Percentiles rank a stretch among this genome's conserved stretches.
Conservation (phyloP, 2,888 invertebrate species). For the Leptura quadrifasciata region DNA sequence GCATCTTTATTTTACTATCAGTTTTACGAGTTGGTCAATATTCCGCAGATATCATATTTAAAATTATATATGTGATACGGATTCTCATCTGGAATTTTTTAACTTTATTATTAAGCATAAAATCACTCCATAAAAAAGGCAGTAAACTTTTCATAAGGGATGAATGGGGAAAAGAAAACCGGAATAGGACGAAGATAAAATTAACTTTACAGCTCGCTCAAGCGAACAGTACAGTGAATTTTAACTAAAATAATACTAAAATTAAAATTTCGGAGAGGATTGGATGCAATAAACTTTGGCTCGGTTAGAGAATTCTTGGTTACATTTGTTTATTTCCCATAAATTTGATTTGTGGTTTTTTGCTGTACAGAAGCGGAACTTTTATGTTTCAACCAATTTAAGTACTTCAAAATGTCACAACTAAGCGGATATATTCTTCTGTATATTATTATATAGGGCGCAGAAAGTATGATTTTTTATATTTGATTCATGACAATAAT, state of each 20-base stretch:
- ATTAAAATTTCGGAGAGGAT: too few relatives aligned
- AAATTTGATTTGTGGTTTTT: too few relatives aligned
- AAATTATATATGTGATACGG: constrained; percentile 8
- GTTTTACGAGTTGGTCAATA: constrained; percentile 29
- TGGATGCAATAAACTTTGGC: too few relatives aligned
- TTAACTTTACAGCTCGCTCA: background rate
- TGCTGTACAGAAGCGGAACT: too few relatives aligned
- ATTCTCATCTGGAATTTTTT: constrained; percentile 6
- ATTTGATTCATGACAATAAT: too few relatives aligned
- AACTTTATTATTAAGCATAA: constrained; percentile 16
- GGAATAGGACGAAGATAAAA: background rate
- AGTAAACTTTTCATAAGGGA: background rate
- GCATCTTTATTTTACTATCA: constrained; percentile 28
- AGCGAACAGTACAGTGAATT: background rate
- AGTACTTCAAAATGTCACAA: too few relatives aligned
- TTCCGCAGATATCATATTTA: constrained; percentile 23
- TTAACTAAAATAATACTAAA: background rate
- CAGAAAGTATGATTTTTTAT: too few relatives aligned
- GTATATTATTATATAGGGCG: too few relatives aligned
- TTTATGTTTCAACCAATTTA: too few relatives aligned
- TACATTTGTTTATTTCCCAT: too few relatives aligned
- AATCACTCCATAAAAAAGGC: background rate
- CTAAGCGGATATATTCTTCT: too few relatives aligned
- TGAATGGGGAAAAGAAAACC: background rate
- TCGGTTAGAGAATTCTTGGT: too few relatives aligned